phyloP scores from a whole-genome alignment of 2,113 vertebrate species.

The Myotis yumanensis region DNA sequence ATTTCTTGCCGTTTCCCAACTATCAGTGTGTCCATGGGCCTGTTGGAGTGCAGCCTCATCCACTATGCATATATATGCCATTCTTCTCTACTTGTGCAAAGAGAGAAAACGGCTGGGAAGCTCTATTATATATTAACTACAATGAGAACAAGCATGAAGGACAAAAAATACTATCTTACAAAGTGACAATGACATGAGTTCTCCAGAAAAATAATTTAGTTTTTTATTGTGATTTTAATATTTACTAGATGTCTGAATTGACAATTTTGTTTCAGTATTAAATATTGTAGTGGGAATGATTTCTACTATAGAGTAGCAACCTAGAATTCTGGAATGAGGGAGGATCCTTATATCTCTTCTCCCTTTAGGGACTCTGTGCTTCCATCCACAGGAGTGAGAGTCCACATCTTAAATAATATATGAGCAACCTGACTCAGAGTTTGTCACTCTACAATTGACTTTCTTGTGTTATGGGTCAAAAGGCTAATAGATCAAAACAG shows the following conservation, averaged over 20 bases:
- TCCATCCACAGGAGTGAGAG: background rate
- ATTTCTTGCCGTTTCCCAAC: background rate
- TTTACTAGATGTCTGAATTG: constrained; percentile 5
- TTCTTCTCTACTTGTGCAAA: background rate
- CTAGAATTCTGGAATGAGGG: background rate
- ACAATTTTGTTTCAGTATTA: background rate
- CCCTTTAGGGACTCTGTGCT: background rate
- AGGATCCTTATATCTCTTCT: background rate
- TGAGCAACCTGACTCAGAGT: background rate
- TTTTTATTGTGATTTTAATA: background rate
- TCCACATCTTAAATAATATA: background rate
- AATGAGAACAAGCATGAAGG: background rate
- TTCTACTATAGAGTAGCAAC: background rate
- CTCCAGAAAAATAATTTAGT: background rate
- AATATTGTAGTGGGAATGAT: background rate
- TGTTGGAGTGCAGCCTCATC: background rate
- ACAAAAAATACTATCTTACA: background rate
- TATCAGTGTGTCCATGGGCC: background rate
- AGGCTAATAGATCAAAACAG: background rate
- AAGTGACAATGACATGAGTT: background rate
- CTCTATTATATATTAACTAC: background rate
- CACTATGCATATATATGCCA: background rate
- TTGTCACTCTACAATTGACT: background rate
- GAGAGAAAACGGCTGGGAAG: background rate
- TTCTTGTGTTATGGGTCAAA: background rate